Base-by-base conservation (phyloP, 2,888 invertebrate species). In the Drosophila emarginata region DNA sequence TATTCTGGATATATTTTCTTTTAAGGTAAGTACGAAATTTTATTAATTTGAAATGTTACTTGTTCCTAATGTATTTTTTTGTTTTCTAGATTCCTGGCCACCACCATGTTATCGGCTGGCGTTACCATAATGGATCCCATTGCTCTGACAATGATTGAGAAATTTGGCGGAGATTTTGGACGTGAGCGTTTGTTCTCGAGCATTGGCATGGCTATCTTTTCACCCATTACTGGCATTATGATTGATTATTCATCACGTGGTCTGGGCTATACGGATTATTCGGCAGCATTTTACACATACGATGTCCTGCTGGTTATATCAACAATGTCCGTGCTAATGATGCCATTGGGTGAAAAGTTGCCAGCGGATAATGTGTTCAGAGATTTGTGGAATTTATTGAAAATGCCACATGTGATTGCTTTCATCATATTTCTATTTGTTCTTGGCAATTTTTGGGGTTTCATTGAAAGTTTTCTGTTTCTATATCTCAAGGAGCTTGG, bases 81-180 rank as follows among this genome's bases (percentile, higher is more conserved):
- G 15, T 15, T 6, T 1, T 14, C 0, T 32, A 91, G 97, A 88
- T 95, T 97, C 78, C 92, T 96, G 80, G 97, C 95, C 1, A 96
- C 96, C 32, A 95, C 96, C 4, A 95, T 96, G 94, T 93, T 96
- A 88, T 95, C 96, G 4, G 96, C 96, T 28, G 95, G 96, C n/a
- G 96, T 97, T 0, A 96, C 96, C 11, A 95, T 97, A 63, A 95
- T 97, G 94, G 97, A 97, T 91, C 97, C 97, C 0, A 96, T 97
- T 73, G 96, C 97, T 0, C 92, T 97, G 72, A 96, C 95, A 11
- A 95, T 96, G 94, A 96, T 97, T 76, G 96, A 96, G 90, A 95
- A 95, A 88, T 95, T 95, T 86, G 95, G 96, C 0, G 96, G 96
- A 0, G 96, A 96, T 90, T 96, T 96, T 90, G 96, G 96, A 0